Evolutionary conservation across 1,140 invertebrate genomes (phyloP), one percentile per base, ranked within the genome.

Genomic region (Aphelinus certus): DNA sequence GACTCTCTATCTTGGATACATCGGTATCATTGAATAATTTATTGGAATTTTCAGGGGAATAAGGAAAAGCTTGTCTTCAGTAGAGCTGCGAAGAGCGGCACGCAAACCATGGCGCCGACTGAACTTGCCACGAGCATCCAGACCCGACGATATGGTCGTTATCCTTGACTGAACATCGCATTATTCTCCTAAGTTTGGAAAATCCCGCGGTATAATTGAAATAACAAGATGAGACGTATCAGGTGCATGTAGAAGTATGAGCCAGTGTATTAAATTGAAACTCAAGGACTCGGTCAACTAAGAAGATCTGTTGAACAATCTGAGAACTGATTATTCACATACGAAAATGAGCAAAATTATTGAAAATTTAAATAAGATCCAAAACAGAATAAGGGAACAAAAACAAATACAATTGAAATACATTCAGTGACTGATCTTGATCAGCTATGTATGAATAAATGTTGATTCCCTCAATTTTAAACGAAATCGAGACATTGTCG

Each of bases 71-170:
- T 88, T 97, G 78, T 92, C 94, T 67, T 91, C 91, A 73, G 88
- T 92, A 73, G 96, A 98, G 84, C 88, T 98, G 81, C 90, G 96
- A 82, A 91, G 96, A 81, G 94, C 95, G 53, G 96, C 96, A 45
- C 92, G 97, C 64, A 96, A 97, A 82, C 97, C 96, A 4, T 97
- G 96, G 95, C 91, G 94, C 81, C 90, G 91, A 84, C 86, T 94
- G 81, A 88, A 89, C 74, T 81, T 85, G 5, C 88, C 89, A 71
- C 81, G 84, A 57, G 53, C 84, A 57, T 79, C 82, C 53, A 85
- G 84, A 73, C 86, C 86, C 75, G 89, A 89, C 78, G 87, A 89
- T 82, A 92, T 92, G 89, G 91, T 92, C 76, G 92, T 93, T 67
- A 92, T 93, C 84, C 89, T 92, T 81, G 92, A 93, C 89, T 93